These are phyloP conservation scores for Florisuga fusca DNA, from an alignment of 2,797 vertebrate genomes.

Conservation along the genomic window DNA sequence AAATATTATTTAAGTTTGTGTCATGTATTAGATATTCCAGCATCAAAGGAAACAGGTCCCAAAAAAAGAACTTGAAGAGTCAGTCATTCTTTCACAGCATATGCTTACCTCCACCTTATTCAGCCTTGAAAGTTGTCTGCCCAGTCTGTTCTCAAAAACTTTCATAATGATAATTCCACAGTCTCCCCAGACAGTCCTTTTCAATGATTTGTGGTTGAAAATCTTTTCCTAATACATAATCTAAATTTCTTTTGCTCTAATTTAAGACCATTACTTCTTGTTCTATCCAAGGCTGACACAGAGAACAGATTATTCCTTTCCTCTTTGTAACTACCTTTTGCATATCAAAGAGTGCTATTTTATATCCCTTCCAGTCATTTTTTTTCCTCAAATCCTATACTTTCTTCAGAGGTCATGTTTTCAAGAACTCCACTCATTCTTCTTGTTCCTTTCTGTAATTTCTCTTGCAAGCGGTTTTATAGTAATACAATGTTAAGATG, in stretches of 20 bases:
- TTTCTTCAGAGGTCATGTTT: slow-evolving; percentile 49
- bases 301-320: slow-evolving; percentile 63
- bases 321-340: slow-evolving; percentile 42
- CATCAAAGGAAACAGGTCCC: background rate
- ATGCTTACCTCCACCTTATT: background rate
- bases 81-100: background rate
- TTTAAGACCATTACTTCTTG: slow-evolving; percentile 65
- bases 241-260: slow-evolving; percentile 62
- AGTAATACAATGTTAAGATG: slow-evolving; percentile 13
- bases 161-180: slow-evolving; percentile 10
- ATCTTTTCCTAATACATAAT: slow-evolving; percentile 65
- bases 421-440: slow-evolving; percentile 47
- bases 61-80: background rate
- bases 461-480: slow-evolving; percentile 31
- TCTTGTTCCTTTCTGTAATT: slow-evolving; percentile 53
- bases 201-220: slow-evolving; percentile 55
- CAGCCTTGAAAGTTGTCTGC: background rate
- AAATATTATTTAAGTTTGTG: background rate
- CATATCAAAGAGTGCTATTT: slow-evolving; percentile 61
- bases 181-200: background rate
- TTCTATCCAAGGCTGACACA: slow-evolving; percentile 51
- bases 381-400: slow-evolving; percentile 36
- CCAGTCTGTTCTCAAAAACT: background rate
- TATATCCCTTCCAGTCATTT: slow-evolving; percentile 28
- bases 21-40: background rate